These are phyloP conservation scores for Beris chalybata DNA, from an alignment of 2,888 invertebrate species.

Conservation along the genomic window DNA sequence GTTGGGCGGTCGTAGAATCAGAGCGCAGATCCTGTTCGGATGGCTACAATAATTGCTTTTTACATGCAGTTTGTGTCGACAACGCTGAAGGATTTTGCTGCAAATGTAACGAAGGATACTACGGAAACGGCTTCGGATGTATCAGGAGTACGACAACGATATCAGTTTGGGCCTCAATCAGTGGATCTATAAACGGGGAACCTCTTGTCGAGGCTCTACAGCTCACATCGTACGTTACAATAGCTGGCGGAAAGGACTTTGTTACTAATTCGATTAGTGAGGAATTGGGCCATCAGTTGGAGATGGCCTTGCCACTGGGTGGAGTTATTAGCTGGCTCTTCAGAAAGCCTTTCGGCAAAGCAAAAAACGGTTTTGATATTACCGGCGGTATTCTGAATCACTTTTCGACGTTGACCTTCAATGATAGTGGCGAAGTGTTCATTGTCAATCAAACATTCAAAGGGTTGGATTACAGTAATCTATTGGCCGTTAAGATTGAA, in stretches of 20 bases:
- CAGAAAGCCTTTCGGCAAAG: conserved; percentile 74
- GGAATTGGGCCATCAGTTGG: conserved; percentile 75
- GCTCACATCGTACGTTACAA: conserved; percentile 89
- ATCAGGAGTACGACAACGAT: conserved; percentile 81
- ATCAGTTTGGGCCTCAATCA: conserved; percentile 86
- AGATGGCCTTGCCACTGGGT: conserved; percentile 81
- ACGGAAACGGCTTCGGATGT: conserved; percentile 92
- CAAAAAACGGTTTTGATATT: conserved; percentile 83
- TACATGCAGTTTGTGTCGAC: conserved; percentile 80
- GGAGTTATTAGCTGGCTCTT: conserved; percentile 92
- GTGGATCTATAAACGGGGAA: conserved; percentile 78
- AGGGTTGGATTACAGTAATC: conserved; percentile 90
- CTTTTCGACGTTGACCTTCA: conserved; percentile 76
- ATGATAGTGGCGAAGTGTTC: conserved; percentile 73
- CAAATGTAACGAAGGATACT: conserved; percentile 77
- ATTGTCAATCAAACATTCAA: conserved; percentile 76
- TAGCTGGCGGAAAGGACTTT: conserved; percentile 85
- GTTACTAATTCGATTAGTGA: conserved; percentile 81
- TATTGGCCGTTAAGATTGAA: conserved; percentile 75
- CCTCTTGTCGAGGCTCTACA: conserved; percentile 60
- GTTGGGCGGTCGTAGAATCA: conserved; percentile 49
- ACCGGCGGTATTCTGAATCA: conserved; percentile 90
- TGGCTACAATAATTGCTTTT: conserved; percentile 75
- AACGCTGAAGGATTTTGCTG: conserved; percentile 88
- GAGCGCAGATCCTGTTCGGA: conserved; percentile 62